A percentile compares a stretch with the other conserved stretches of the same genome.
Conservation (phyloP, 2,888 invertebrate species). For the Elegia similella region DNA sequence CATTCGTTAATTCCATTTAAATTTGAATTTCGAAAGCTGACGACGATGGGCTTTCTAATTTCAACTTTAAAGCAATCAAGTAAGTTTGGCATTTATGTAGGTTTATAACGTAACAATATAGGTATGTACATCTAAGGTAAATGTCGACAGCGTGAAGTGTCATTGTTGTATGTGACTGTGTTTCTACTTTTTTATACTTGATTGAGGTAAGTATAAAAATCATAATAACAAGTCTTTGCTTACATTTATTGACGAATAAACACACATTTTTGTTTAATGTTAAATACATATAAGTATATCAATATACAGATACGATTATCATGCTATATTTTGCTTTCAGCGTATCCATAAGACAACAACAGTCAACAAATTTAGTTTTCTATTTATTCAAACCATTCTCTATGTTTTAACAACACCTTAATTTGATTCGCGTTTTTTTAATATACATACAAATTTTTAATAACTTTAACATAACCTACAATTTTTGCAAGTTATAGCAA, state of each 20-base stretch:
- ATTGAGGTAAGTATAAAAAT: neutral
- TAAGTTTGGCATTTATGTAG: too few species aligned
- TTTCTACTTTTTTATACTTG: too few species aligned
- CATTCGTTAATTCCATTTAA: too few species aligned
- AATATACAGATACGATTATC: neutral
- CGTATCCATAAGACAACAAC: conserved; percentile 28
- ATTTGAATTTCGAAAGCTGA: too few species aligned
- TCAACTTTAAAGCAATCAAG: too few species aligned
- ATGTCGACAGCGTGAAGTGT: too few species aligned
- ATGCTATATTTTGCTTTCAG: neutral
- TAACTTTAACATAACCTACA: too few species aligned
- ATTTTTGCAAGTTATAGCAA: too few species aligned
- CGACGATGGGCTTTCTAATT: too few species aligned
- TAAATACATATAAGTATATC: neutral
- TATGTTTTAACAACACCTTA: neutral
- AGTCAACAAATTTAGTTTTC: conserved; percentile 34
- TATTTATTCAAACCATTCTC: conserved; percentile 17
- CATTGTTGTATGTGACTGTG: too few species aligned
- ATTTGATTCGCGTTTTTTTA: neutral
- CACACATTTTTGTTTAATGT: neutral
- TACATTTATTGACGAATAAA: neutral
- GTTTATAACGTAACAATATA: too few species aligned
- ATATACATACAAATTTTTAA: neutral
- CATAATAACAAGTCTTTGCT: neutral
- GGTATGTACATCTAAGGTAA: too few species aligned